phyloP scores from a whole-genome alignment of 1,140 invertebrate genomes.

The Pseudomyrmex flavicornis region DNA sequence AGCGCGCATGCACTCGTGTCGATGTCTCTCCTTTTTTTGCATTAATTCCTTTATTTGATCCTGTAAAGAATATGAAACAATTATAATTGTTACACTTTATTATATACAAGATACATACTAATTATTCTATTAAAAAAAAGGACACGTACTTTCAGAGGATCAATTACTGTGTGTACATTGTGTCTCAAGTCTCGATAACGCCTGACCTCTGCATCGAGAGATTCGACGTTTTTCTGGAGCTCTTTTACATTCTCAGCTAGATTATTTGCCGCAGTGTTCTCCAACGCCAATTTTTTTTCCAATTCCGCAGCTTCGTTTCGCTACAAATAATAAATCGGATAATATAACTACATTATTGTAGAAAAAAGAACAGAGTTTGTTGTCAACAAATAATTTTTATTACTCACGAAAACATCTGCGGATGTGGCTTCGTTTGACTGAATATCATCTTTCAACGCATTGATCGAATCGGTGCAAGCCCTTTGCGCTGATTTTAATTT shows the following conservation, averaged over 20 bases:
- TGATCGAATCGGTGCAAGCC: constrained; percentile 74
- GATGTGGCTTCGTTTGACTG: constrained; percentile 70
- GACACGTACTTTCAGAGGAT: constrained; percentile 67
- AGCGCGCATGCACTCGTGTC: constrained; percentile 56
- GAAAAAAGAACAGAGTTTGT: constrained; percentile 61
- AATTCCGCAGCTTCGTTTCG: constrained; percentile 83
- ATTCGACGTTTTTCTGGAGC: constrained; percentile 78
- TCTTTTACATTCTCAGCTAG: constrained; percentile 77
- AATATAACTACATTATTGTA: neutral
- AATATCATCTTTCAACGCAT: constrained; percentile 82
- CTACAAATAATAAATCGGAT: constrained; percentile 71
- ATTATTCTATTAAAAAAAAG: neutral
- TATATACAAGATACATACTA: neutral
- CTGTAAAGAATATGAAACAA: constrained; percentile 62
- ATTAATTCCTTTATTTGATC: constrained; percentile 78
- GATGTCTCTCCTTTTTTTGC: constrained; percentile 74
- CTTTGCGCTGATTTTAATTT: constrained; percentile 62
- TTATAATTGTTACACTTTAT: neutral
- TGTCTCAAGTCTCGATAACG: constrained; percentile 65
- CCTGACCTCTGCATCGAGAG: constrained; percentile 75
- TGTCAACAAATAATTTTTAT: constrained; percentile 54
- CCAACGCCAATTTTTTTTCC: constrained; percentile 78
- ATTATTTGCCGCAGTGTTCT: constrained; percentile 78
- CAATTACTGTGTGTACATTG: constrained; percentile 65
- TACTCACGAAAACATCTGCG: constrained; percentile 81